Percentiles rank a stretch among this genome's conserved stretches.
These are phyloP conservation scores for Harpagoxenus sublaevis DNA, from an alignment of 2,888 invertebrate species.

Conservation along the genomic window DNA sequence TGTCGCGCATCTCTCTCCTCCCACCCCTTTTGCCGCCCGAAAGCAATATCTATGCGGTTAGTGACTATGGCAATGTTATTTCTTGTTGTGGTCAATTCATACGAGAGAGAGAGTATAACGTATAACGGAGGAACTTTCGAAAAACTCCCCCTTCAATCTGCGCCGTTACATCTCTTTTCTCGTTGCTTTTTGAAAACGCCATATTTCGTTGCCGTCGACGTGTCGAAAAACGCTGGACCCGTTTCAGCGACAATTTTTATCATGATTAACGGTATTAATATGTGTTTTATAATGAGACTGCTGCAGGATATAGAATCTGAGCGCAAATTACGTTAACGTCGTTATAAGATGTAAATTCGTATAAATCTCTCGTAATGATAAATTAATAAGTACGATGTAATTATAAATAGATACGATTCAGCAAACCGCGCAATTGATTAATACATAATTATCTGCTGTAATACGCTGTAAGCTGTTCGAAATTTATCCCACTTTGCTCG, in stretches of 20 bases:
- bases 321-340: neutral
- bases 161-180: neutral
- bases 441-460: constrained; percentile 33
- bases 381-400: constrained; percentile 45
- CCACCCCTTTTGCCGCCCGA: neutral
- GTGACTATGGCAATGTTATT: constrained; percentile 21
- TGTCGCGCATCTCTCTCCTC: neutral
- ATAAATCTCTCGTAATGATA: constrained; percentile 29
- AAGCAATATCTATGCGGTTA: constrained; percentile 4
- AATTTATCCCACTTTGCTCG: constrained; percentile 14
- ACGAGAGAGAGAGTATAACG: neutral
- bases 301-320: neutral
- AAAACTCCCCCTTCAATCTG: neutral
- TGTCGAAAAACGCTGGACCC: neutral
- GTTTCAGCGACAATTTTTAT: neutral
- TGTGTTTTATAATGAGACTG: neutral
- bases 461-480: constrained; percentile 28
- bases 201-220: neutral
- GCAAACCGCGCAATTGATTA: constrained; percentile 31
- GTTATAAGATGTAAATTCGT: constrained; percentile 37
- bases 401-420: constrained; percentile 27
- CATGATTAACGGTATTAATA: neutral
- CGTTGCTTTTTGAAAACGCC: neutral
- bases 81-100: constrained; percentile 19
- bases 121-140: neutral